phyloP scores from a whole-genome alignment of 1,140 invertebrate genomes.

The Drosophila aff. region DNA sequence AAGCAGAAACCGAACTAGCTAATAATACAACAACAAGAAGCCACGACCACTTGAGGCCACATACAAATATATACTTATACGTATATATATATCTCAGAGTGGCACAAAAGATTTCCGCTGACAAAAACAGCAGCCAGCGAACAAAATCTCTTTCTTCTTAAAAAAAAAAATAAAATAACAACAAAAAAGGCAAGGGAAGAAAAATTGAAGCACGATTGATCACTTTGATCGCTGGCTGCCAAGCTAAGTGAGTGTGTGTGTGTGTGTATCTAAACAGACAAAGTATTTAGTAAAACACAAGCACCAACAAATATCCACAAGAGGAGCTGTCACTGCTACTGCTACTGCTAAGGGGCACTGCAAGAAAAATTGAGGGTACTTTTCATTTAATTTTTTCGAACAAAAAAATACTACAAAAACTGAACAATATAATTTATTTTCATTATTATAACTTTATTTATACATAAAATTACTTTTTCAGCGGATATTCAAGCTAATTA shows the following conservation, averaged over 20 bases:
- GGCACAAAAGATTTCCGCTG: constrained; percentile 78
- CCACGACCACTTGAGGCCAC: constrained; percentile 66
- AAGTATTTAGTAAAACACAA: constrained; percentile 78
- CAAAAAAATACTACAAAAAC: too few species aligned
- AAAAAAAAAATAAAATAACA: constrained; percentile 1
- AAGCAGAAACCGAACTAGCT: constrained; percentile 69
- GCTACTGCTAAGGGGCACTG: constrained; percentile 2
- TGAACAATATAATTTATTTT: too few species aligned
- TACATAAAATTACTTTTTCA: too few species aligned
- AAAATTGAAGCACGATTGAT: constrained; percentile 82
- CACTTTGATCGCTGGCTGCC: constrained; percentile 73
- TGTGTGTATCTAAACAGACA: constrained; percentile 54
- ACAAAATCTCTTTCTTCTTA: constrained; percentile 30
- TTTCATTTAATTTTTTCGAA: too few species aligned
- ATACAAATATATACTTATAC: constrained; percentile 7
- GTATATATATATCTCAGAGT: constrained; percentile 7
- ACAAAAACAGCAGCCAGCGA: constrained; percentile 51
- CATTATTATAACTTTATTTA: too few species aligned
- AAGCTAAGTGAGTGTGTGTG: constrained; percentile 39
- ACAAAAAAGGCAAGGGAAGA: constrained; percentile 49
- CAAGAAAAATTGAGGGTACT: background rate
- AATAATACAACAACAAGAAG: constrained; percentile 68
- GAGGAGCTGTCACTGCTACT: constrained; percentile 59
- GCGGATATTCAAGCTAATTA: too few species aligned
- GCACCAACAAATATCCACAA: constrained; percentile 56